Conservation (phyloP, 2,797 vertebrate species). For the Poecilia velifera region DNA sequence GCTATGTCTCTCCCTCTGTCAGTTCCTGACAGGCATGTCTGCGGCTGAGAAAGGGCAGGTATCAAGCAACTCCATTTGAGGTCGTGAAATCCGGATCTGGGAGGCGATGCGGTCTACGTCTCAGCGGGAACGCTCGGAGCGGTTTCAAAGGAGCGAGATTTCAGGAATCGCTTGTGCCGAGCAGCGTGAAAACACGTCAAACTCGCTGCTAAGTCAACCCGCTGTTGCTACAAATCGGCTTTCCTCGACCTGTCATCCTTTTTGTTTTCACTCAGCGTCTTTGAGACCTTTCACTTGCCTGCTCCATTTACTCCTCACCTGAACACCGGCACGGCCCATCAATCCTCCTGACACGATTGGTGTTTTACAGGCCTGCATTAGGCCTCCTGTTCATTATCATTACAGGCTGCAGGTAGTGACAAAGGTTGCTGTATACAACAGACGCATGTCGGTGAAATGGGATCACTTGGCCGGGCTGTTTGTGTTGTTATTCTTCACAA, state of each 20-base stretch:
- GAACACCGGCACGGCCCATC: conserved; percentile 59
- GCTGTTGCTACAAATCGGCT: background rate
- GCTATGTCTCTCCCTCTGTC: conserved; percentile 63
- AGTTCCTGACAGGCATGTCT: conserved; percentile 69
- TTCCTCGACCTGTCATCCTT: background rate
- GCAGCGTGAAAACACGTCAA: conserved; percentile 14
- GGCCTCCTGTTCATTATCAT: conserved; percentile 59
- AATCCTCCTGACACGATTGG: conserved; percentile 72
- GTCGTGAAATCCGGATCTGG: conserved; percentile 24
- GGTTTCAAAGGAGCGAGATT: conserved; percentile 6
- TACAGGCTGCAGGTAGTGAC: conserved; percentile 55
- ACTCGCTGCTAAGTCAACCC: background rate
- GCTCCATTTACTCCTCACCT: conserved; percentile 47
- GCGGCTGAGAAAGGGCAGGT: conserved; percentile 49
- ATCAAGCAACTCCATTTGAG: conserved; percentile 50
- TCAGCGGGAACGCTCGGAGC: background rate
- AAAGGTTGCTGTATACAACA: conserved; percentile 44
- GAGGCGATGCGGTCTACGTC: conserved; percentile 12
- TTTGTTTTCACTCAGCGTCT: conserved; percentile 15
- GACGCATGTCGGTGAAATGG: conserved; percentile 55
- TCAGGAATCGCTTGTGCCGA: conserved; percentile 4
- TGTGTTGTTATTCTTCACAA: conserved; percentile 16
- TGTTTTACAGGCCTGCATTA: conserved; percentile 60
- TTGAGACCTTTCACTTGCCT: conserved; percentile 26
- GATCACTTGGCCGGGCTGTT: conserved; percentile 25